Evolutionary conservation across 2,888 invertebrate genomes (phyloP), one percentile per base, ranked within the genome.

Genomic region (Arctia plantaginis): DNA sequence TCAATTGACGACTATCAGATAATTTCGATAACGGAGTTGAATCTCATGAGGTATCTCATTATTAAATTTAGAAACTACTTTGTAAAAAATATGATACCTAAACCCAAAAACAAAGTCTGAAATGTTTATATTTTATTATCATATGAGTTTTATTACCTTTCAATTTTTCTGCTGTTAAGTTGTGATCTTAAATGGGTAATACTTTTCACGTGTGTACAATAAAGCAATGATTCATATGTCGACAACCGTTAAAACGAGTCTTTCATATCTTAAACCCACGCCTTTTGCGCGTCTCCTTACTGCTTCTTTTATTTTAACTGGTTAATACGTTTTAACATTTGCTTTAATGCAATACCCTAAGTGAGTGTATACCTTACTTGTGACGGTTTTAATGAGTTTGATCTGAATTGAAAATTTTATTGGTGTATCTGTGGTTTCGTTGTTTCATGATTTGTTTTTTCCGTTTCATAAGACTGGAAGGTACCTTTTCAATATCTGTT

Each of bases 251-350:
- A 78, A 69, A 77, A 71, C 74, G 84, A 80, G 81, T 77, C 84
- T 76, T 88, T 87, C 80, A 79, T 79, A 84, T 82, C 73, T 82
- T 75, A 81, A 73, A 73, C 92, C 92, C 86, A 92, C 93, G 90
- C 89, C 77, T 88, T 88, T 72, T 90, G 82, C 90, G 87, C 86
- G 83, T 85, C 83, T 74, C 75, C 73, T 81, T 71, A 72, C 71
- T 77, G 72, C 70, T 69, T 73, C 72, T 73, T 73, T 74, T 79
- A 13, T 2, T 67, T 44, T 12, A 30, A 67, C 12, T 47, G 47
- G 2, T 7, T 47, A 33, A 47, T 33, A 33, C 33, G 33, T 67
- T 66, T 66, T 12, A 30, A 18, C 62, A 4, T 23, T 47, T n/a
- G 27, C 20, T 30, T 33, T 67, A 67, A 67, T 47, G 47, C 20